These are phyloP conservation scores for Philypnodon macrostomus DNA, from an alignment of 2,797 vertebrate species.

Conservation along the genomic window DNA sequence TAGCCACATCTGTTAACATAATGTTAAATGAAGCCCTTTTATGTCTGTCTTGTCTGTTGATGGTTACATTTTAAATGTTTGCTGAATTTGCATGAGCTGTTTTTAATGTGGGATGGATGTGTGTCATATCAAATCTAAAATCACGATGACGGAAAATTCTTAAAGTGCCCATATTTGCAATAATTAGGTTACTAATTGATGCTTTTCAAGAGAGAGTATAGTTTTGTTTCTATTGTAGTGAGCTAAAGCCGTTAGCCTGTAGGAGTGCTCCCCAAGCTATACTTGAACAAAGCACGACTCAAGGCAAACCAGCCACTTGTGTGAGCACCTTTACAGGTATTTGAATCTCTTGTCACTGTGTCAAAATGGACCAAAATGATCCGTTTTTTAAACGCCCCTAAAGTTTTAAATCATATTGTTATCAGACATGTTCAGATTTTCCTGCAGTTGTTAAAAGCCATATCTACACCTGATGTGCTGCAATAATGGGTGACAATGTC, in stretches of 20 bases:
- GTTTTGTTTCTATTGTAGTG: not conserved
- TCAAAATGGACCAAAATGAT: constrained; percentile 66
- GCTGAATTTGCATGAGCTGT: constrained; percentile 6
- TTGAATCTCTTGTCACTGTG: constrained; percentile 48
- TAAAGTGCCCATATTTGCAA: constrained; percentile 35
- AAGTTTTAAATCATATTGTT: constrained; percentile 19
- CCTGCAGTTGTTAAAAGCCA: constrained; percentile 62
- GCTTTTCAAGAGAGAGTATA: too few species aligned
- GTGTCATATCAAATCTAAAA: too few species aligned
- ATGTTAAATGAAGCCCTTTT: not conserved
- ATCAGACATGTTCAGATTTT: constrained; percentile 23
- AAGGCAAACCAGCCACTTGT: not conserved
- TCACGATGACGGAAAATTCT: too few species aligned
- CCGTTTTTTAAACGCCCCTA: constrained; percentile 21
- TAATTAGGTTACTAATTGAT: too few species aligned
- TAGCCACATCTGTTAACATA: not conserved
- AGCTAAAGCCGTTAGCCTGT: constrained; percentile 2
- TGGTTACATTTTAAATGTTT: not conserved
- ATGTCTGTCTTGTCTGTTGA: not conserved
- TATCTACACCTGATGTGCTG: constrained; percentile 51
- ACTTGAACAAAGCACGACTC: constrained; percentile 2
- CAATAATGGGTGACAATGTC: constrained; percentile 50
- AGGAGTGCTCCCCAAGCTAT: constrained; percentile 9
- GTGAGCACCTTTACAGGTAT: constrained; percentile 18
- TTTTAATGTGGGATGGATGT: constrained; percentile 1